These are phyloP conservation scores for Syngnathus acus DNA, from an alignment of 2,797 vertebrate genomes.

Conservation along the genomic window DNA sequence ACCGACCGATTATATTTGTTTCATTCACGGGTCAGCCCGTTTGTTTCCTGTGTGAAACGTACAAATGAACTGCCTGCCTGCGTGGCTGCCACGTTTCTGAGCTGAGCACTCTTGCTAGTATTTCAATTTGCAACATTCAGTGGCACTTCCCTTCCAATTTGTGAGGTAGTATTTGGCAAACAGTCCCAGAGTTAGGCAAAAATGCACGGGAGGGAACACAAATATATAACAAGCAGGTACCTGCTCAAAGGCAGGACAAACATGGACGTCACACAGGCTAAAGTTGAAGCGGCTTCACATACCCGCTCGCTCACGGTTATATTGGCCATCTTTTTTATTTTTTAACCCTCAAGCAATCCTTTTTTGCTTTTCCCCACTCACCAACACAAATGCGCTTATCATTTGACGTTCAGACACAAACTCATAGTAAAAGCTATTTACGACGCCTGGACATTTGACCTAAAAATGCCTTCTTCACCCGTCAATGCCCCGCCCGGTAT, in stretches of 20 bases:
- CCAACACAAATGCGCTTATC: constrained; percentile 55
- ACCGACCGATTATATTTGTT: background rate
- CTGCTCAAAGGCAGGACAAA: constrained; percentile 29
- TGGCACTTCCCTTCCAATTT: constrained; percentile 26
- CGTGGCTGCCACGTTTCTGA: too few species aligned
- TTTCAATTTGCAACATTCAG: constrained; percentile 22
- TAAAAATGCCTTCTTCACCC: constrained; percentile 47
- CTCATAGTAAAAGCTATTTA: constrained; percentile 71
- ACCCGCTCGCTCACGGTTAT: constrained; percentile 65
- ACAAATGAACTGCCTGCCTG: background rate
- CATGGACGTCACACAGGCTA: constrained; percentile 58
- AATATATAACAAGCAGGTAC: constrained; percentile 11
- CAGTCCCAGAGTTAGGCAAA: too few species aligned
- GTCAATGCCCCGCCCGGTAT: constrained; percentile 31
- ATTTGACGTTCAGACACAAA: constrained; percentile 74
- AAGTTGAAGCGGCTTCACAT: constrained; percentile 69
- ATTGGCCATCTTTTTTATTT: constrained; percentile 66
- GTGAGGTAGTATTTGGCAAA: constrained; percentile 10
- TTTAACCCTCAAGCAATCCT: constrained; percentile 27
- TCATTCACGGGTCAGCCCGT: too few species aligned
- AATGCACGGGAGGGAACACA: constrained; percentile 9
- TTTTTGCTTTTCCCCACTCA: constrained; percentile 22
- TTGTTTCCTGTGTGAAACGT: constrained; percentile 4
- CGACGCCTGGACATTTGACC: constrained; percentile 71
- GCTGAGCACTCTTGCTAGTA: background rate